A percentile compares a stretch with the other conserved stretches of the same genome.
phyloP scores from a whole-genome alignment of 2,888 invertebrate species.

The Drosophila diplacantha region DNA sequence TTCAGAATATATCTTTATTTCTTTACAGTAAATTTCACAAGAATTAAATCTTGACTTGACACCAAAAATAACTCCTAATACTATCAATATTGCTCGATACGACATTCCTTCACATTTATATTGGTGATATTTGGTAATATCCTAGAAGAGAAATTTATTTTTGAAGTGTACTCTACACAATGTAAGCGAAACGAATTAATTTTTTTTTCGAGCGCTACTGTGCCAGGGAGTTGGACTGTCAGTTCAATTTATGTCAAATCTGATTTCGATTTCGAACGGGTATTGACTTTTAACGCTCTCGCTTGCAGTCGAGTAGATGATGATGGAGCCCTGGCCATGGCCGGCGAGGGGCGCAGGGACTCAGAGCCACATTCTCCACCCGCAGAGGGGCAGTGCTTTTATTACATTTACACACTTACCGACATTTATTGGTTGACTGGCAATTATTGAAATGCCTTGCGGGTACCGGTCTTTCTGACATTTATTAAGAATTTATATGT shows the following conservation, averaged over 20 bases:
- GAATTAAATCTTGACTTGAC: not conserved
- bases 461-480: slow-evolving; percentile 44
- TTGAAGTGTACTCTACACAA: slow-evolving; percentile 21
- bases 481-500: slow-evolving; percentile 68
- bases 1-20: too few relatives aligned
- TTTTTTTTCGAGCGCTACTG: slow-evolving; percentile 35
- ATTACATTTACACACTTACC: slow-evolving; percentile 43
- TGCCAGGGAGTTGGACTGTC: slow-evolving; percentile 35
- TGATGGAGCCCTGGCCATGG: slow-evolving; percentile 4
- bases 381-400: slow-evolving; percentile 21
- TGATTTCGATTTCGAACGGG: slow-evolving; percentile 60
- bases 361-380: slow-evolving; percentile 9
- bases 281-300: slow-evolving; percentile 53
- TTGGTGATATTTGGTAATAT: not conserved
- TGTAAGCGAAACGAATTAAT: slow-evolving; percentile 63
- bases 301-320: slow-evolving; percentile 26
- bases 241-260: slow-evolving; percentile 66
- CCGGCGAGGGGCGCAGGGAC: not conserved
- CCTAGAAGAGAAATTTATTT: not conserved
- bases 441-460: slow-evolving; percentile 61
- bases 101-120: not conserved
- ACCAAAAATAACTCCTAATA: not conserved
- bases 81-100: too few relatives aligned
- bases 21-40: too few relatives aligned
- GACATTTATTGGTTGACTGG: slow-evolving; percentile 48